These are phyloP conservation scores for Plebejus anna DNA, from an alignment of 2,888 invertebrate species.

Conservation along the genomic window DNA sequence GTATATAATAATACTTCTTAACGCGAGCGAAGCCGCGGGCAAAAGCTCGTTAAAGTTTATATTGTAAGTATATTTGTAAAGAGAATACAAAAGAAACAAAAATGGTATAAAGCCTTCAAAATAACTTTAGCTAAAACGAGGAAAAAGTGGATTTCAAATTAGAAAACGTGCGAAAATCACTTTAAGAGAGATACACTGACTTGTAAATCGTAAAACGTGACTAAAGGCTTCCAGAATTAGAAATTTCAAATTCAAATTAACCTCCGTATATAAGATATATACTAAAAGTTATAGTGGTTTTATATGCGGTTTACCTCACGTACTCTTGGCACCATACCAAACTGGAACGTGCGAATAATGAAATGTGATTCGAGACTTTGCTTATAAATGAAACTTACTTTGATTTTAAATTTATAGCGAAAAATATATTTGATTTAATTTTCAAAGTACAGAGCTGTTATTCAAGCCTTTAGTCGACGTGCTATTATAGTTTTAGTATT, in stretches of 20 bases:
- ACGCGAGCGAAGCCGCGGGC: too few species aligned
- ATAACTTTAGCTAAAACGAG: not conserved
- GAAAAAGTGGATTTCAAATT: not conserved
- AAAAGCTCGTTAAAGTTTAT: too few species aligned
- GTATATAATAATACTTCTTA: too few species aligned
- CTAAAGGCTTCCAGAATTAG: conserved; percentile 18
- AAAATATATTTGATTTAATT: conserved; percentile 19
- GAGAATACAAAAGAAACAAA: too few species aligned
- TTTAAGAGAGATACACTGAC: not conserved
- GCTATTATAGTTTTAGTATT: not conserved
- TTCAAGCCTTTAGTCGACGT: not conserved
- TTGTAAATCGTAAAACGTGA: conserved; percentile 13
- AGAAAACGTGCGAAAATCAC: not conserved
- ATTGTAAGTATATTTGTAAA: too few species aligned
- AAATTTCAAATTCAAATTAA: conserved; percentile 26
- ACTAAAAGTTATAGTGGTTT: conserved; percentile 27
- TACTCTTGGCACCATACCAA: conserved; percentile 28
- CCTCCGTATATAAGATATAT: conserved; percentile 20
- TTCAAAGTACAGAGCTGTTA: not conserved
- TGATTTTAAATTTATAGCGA: conserved; percentile 23
- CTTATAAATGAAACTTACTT: conserved; percentile 28
- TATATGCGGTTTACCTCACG: conserved; percentile 29
- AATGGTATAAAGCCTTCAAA: not conserved
- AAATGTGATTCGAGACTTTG: conserved; percentile 28
- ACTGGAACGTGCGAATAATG: conserved; percentile 26